Base-by-base conservation (phyloP, 2,113 vertebrate genomes). In the Lota lota region DNA sequence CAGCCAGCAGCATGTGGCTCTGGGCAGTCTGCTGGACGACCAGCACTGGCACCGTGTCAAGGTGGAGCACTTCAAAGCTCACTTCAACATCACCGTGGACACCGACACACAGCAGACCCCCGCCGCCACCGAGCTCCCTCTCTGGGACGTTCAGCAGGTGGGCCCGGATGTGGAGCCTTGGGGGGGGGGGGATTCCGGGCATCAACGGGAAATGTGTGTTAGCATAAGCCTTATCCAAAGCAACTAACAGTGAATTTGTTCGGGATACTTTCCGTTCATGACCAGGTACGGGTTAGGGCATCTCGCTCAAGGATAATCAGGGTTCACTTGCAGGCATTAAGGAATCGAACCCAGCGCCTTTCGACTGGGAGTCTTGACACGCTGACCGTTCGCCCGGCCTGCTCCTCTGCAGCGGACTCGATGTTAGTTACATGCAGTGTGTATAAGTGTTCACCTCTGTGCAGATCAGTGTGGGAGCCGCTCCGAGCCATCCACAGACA, bases 21-120 rank as follows among this genome's bases (percentile, higher is more conserved):
- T 96, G 82, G 97, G 96, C 54, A 98, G 96, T 79, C 91, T 99
- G 69, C 90, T 99, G 66, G 96, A 99, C 60, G 97, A 99, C 76
- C 95, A 96, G 47, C 97, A 99, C 61, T 99, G 97, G 97, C 97
- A 99, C 84, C 89, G 85, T 1, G 92, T 96, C 63, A 90, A 92
- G 69, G 84, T 99, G 76, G 94, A 97, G 76, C 82, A 86, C n/a
- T 80, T 93, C 82, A 93, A 92, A 83, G 85, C 85, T 67, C 92
- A 94, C 78, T 88, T 97, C 80, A 98, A 96, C 89, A 92, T 98
- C 72, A 96, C 94, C 0, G 95, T 98, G 89, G 96, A 98, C 81
- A 95, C 92, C 86, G 93, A 92, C 67, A 92, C 88, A 56, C 93
- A 78, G 67, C 93, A 86, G 76, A 94, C 97, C 85, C 91, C 92